Conservation (phyloP, 1,140 invertebrate genomes). For the Drosophila sulfurigaster region DNA sequence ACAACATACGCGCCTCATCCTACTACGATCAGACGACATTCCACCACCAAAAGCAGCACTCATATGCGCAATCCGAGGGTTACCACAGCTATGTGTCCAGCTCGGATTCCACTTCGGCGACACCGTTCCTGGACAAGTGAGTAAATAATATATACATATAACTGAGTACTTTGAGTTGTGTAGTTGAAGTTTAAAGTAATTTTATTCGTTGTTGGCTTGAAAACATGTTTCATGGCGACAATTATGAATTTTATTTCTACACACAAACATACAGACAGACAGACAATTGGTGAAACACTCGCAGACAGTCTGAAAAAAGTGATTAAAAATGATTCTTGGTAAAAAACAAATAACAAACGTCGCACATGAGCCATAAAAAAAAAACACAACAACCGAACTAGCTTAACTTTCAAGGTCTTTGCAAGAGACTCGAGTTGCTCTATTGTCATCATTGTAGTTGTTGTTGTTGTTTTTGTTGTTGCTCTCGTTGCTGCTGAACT, state of each 20-base stretch:
- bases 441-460: slow-evolving; percentile 36
- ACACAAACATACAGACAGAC: slow-evolving; percentile 1
- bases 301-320: slow-evolving; percentile 50
- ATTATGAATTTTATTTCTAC: slow-evolving; percentile 74
- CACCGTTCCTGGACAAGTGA: slow-evolving; percentile 91
- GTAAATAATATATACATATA: slow-evolving; percentile 2
- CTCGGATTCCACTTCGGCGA: slow-evolving; percentile 91
- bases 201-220: slow-evolving; percentile 27
- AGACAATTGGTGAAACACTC: background rate
- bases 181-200: slow-evolving; percentile 11
- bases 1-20: slow-evolving; percentile 86
- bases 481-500: slow-evolving; percentile 20
- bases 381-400: slow-evolving; percentile 53
- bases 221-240: slow-evolving; percentile 72
- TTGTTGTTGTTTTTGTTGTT: slow-evolving; percentile 24
- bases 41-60: slow-evolving; percentile 90
- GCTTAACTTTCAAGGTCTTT: slow-evolving; percentile 74
- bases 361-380: slow-evolving; percentile 55
- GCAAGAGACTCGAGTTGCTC: slow-evolving; percentile 49
- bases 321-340: slow-evolving; percentile 76
- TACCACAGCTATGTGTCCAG: slow-evolving; percentile 93
- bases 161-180: background rate
- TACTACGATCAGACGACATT: slow-evolving; percentile 86
- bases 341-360: slow-evolving; percentile 60
- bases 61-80: slow-evolving; percentile 92